Evolutionary conservation across 53 echinoderm and acorn worm genomes (phyloP).

Genomic region (Actinopyga echinites): DNA sequence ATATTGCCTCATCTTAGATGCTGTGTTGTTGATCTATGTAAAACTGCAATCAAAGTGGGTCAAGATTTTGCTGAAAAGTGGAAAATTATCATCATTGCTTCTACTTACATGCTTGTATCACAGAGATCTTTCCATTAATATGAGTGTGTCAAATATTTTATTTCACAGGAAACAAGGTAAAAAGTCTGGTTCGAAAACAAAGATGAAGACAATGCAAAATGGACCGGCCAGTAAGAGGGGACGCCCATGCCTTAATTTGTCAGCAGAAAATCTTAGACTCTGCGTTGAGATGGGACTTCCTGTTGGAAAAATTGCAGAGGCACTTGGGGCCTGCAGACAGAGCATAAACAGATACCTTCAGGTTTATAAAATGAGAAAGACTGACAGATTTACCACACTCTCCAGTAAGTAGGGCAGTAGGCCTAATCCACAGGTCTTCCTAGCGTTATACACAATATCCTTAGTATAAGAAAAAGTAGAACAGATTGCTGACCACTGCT

Average conservation of each 20-base stretch:
- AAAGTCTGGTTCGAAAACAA: neutral
- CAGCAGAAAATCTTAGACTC: neutral
- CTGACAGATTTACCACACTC: neutral
- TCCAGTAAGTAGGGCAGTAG: neutral
- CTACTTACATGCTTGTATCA: too few species aligned
- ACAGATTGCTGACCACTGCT: too few species aligned
- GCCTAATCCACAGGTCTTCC: too few species aligned
- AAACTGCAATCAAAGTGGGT: too few species aligned
- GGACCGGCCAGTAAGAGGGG: neutral
- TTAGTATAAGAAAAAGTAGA: too few species aligned
- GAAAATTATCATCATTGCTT: too few species aligned
- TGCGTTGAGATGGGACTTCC: conserved; percentile 22
- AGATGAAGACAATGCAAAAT: neutral
- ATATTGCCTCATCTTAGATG: too few species aligned
- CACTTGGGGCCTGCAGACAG: neutral
- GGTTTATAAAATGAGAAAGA: conserved; percentile 29
- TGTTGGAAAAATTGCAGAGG: conserved; percentile 1
- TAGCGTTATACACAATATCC: too few species aligned
- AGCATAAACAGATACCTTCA: conserved; percentile 31
- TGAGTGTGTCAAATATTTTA: too few species aligned
- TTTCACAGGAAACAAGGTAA: neutral
- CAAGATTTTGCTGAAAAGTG: too few species aligned
- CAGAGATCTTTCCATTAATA: too few species aligned
- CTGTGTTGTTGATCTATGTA: too few species aligned
- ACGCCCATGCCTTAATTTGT: conserved; percentile 15